Base-by-base conservation (phyloP, 1,140 invertebrate genomes). In the Bombus soroeensis region DNA sequence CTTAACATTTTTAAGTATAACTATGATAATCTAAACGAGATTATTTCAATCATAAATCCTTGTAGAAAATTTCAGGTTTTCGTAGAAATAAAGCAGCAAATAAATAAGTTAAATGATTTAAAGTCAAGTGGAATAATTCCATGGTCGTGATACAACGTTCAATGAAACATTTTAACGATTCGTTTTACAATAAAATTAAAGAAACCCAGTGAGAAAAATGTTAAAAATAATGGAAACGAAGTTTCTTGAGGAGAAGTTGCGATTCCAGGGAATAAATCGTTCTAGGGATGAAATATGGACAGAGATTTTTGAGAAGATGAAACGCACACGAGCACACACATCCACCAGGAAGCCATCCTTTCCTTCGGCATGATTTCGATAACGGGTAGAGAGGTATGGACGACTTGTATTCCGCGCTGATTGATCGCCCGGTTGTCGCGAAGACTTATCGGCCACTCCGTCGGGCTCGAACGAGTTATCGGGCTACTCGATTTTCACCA, bases 371-470 rank as follows among this genome's bases (percentile, higher is more conserved):
- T 68, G 89, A 83, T 88, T 84, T 90, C 89, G 90, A 90, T 87
- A 91, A 88, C 87, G 81, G 37, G 22, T 37, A 22, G 37, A 83
- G 79, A 88, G 59, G 70, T 59, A 86, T 86, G 59, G 57, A 81
- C 70, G 87, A 73, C 76, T 86, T 87, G 88, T 90, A 91, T 90
- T 78, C 85, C 70, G 59, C n/a, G 10, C 87, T 89, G 90, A 91
- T 89, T 90, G 89, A 91, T 91, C 82, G 87, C 53, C 34, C 74
- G 74, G 66, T 87, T 71, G 85, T 87, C 85, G 75, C 73, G 76
- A 87, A 88, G 89, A 90, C 82, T 91, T 91, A 90, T 91, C 85
- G 81, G 66, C 53, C 89, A 74, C 59, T 82, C 62, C n/a, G 87
- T 85, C 82, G 47, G 37, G 39, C 59, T 47, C 43, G 75, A 90